Conservation (phyloP, 2,888 invertebrate genomes). For the Cheilosia urbana region DNA sequence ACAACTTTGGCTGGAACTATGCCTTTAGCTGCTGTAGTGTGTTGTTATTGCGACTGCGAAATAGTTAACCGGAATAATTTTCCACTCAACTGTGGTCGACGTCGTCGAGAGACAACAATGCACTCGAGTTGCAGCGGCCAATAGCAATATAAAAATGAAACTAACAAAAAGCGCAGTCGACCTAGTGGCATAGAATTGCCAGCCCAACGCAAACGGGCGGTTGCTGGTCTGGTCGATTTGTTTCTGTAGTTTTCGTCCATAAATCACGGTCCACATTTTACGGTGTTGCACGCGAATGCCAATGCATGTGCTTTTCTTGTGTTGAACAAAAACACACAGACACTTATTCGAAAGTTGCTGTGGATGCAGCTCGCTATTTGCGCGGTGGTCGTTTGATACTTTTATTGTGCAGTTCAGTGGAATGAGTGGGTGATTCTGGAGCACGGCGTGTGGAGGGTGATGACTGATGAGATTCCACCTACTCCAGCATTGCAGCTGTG, state of each 20-base stretch:
- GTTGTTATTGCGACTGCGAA: constrained; percentile 40
- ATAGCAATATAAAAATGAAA: constrained; percentile 16
- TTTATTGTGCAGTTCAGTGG: constrained; percentile 45
- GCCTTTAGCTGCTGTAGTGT: constrained; percentile 27
- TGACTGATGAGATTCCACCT: constrained; percentile 67
- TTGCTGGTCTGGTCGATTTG: constrained; percentile 22
- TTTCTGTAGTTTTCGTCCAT: constrained; percentile 62
- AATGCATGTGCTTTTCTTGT: constrained; percentile 50
- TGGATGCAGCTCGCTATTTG: constrained; percentile 25
- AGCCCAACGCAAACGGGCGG: constrained; percentile 31
- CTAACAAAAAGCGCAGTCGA: constrained; percentile 62
- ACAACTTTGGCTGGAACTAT: constrained; percentile 13
- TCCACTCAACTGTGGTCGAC: constrained; percentile 29
- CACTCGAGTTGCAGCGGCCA: constrained; percentile 32
- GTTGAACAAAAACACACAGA: constrained; percentile 62
- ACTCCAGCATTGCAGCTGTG: constrained; percentile 63
- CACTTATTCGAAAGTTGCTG: constrained; percentile 52
- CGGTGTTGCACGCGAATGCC: constrained; percentile 67
- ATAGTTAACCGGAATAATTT: constrained; percentile 58
- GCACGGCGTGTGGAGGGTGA: constrained; percentile 30
- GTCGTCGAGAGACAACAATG: constrained; percentile 35
- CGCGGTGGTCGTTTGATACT: constrained; percentile 41
- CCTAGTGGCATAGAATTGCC: constrained; percentile 73
- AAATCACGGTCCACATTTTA: constrained; percentile 70
- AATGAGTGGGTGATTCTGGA: constrained; percentile 62